Percentiles rank a stretch among this genome's conserved stretches.
Evolutionary conservation across 2,888 invertebrate species (phyloP).

Genomic region (Plebejus anna): DNA sequence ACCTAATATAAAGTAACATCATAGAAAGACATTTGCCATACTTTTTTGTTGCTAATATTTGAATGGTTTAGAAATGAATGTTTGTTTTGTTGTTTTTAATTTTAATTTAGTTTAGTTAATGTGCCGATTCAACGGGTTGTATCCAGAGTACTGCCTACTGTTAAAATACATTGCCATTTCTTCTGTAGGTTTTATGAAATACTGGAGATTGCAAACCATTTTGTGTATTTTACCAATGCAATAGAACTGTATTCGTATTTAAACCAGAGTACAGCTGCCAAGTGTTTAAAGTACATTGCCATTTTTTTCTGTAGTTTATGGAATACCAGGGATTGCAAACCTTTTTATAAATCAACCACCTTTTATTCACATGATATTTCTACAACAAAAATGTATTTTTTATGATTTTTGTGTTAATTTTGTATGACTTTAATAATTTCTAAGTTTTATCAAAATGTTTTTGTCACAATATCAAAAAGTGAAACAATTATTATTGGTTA

Average conservation of each 20-base stretch:
- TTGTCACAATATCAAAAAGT: neutral
- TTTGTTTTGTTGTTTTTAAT: constrained; percentile 26
- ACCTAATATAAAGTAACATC: neutral
- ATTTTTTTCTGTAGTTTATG: neutral
- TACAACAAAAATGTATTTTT: neutral
- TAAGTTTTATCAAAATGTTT: neutral
- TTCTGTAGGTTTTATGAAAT: neutral
- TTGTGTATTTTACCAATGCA: neutral
- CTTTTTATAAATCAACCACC: neutral
- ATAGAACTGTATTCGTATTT: neutral
- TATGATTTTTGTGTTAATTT: neutral
- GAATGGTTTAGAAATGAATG: neutral
- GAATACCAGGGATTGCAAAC: constrained; percentile 9
- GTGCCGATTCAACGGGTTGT: neutral
- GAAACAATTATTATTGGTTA: neutral
- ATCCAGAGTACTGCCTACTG: constrained; percentile 14
- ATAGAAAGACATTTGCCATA: constrained; percentile 2
- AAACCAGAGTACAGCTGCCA: neutral
- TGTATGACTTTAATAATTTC: neutral
- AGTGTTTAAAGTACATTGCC: neutral
- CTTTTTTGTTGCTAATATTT: neutral
- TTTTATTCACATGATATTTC: neutral
- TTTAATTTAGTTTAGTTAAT: constrained; percentile 15
- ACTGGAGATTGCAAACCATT: neutral
- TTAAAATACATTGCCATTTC: constrained; percentile 23